phyloP scores from a whole-genome alignment of 1,140 invertebrate genomes.

The Helicoverpa zea region DNA sequence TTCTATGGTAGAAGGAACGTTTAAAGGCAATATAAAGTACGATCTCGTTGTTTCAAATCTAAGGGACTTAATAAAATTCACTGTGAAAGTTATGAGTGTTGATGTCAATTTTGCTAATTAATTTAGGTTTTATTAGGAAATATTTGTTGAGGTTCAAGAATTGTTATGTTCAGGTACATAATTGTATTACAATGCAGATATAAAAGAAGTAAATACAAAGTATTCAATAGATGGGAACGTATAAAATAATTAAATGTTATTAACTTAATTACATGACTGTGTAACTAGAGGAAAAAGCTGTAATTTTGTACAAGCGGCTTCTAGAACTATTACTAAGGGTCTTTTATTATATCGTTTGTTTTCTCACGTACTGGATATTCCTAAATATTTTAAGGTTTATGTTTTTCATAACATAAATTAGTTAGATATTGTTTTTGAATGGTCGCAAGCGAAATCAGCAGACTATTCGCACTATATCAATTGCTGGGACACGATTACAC shows the following conservation, averaged over 20 bases:
- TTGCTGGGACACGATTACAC: too few relatives aligned
- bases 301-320: background rate
- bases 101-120: too few relatives aligned
- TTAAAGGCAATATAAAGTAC: background rate
- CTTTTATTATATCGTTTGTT: too few relatives aligned
- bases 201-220: background rate
- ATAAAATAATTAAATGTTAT: slow-evolving; percentile 8
- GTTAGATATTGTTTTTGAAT: too few relatives aligned
- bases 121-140: too few relatives aligned
- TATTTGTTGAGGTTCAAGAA: too few relatives aligned
- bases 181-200: background rate
- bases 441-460: too few relatives aligned
- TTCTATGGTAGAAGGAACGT: background rate
- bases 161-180: background rate
- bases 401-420: too few relatives aligned
- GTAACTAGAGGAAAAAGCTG: background rate
- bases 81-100: too few relatives aligned
- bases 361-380: too few relatives aligned
- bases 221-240: slow-evolving; percentile 3
- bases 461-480: too few relatives aligned
- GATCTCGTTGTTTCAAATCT: background rate
- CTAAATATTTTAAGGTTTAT: too few relatives aligned
- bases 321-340: background rate
- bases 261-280: background rate
- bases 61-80: background rate